Evolutionary conservation across 1,140 invertebrate species (phyloP), one percentile per base, ranked within the genome.

Genomic region (Tenebrio molitor): DNA sequence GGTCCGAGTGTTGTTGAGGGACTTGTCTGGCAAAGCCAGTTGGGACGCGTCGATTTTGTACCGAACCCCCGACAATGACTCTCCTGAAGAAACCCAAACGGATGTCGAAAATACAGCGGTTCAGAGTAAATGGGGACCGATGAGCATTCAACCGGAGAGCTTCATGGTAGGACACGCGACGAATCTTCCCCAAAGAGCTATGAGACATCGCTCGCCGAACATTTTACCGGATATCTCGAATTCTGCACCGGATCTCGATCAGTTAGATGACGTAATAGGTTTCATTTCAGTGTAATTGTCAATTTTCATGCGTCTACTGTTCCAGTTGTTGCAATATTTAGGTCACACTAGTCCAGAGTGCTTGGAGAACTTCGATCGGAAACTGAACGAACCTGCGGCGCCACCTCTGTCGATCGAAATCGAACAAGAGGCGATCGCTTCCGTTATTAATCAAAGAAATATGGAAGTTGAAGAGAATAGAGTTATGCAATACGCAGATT

Each of bases 31-130:
- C n/a, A 98, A 98, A 85, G 93, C 94, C 53, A 96, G 94, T 74
- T 99, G 97, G 97, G 96, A 98, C 83, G 95, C 94, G 53, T 95
- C 95, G 0, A 92, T 96, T 42, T 85, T 98, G 0, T 95, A 96
- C 81, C 90, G 91, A 79, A 89, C 91, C 74, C 92, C 91, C 0
- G 81, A 77, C 42, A 64, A 41, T 41, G 39, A 68, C 44, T 50
- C 1, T 34, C 14, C 16, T 66, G 15, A 70, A 3, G 53, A 34
- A 6, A 53, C 14, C 10, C 36, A 58, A 33, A 14, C 29, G 8
- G 33, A 21, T 15, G 17, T 29, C 53, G 41, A 33, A 44, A 69
- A 10, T 5, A 69, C 64, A 19, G 41, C 44, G 5, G 73, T 33
- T 65, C 34, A 71, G 4, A 44, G 15, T n/a, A 76, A 76, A 77